Percentiles rank a stretch among this genome's conserved stretches.
Conservation (phyloP, 1,140 invertebrate species). For the Pectinophora gossypiella region DNA sequence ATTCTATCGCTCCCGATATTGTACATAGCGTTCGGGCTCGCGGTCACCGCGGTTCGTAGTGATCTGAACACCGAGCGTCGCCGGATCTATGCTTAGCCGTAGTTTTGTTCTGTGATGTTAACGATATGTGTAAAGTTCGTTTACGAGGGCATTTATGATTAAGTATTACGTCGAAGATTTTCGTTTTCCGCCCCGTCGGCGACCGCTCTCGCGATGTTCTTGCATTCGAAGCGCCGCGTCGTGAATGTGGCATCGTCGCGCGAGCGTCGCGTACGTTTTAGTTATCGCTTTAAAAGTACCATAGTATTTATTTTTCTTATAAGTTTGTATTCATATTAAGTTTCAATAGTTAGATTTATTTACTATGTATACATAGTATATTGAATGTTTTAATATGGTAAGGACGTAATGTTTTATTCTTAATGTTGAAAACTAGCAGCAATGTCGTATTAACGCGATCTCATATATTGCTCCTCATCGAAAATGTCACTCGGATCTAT, state of each 20-base stretch:
- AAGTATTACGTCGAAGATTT: constrained; percentile 21
- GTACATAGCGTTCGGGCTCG: constrained; percentile 9
- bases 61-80: neutral
- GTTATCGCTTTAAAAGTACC: constrained; percentile 63
- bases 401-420: neutral
- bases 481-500: neutral
- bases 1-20: constrained; percentile 7
- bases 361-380: constrained; percentile 2
- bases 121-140: constrained; percentile 46
- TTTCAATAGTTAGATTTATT: constrained; percentile 13
- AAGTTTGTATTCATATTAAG: constrained; percentile 41
- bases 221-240: neutral
- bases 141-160: constrained; percentile 37
- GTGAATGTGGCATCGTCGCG: neutral
- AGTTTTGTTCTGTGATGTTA: constrained; percentile 67
- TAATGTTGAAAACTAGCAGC: neutral
- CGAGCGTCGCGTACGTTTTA: constrained; percentile 14
- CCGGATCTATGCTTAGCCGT: constrained; percentile 39
- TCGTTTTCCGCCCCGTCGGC: neutral
- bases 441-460: neutral
- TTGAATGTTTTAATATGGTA: neutral
- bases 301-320: constrained; percentile 65
- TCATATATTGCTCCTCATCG: neutral
- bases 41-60: too few species aligned
- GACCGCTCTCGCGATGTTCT: neutral